Evolutionary conservation across 1,140 invertebrate genomes (phyloP), one percentile per base, ranked within the genome.

Genomic region (Pachyrhynchus sulphureomaculatus): DNA sequence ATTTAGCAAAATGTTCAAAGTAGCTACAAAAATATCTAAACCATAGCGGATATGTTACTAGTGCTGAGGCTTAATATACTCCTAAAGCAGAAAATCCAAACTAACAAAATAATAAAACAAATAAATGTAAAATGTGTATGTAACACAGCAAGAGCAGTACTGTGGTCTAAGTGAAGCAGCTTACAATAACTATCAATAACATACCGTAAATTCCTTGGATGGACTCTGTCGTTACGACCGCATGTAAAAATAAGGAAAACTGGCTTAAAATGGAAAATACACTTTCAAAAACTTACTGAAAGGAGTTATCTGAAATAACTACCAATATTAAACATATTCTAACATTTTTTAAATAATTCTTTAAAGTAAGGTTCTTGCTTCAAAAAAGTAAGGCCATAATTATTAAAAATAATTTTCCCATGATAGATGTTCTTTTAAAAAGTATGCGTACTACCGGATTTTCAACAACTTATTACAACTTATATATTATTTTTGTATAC

Each of bases 181-280:
- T 42, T 23, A 20, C 20, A 13, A n/a, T 6, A 26, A 23, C 2
- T 29, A 44, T 45, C 49, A 47, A 32, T 67, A 71, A 75, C 73
- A 64, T 75, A 76, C 73, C 73, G 75, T 72, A 60, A 76, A 76
- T 64, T 76, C 73, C 58, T 72, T 75, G 42, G 73, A 67, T 18
- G 75, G 75, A 67, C 73, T 75, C 71, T 73, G 67, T 33, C 37
- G 64, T 48, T 63, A 26, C n/a, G 64, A 63, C 52, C 45, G 70
- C 72, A 71, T 74, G 70, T 71, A 72, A 73, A 72, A 71, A 62
- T 54, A 70, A 67, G 49, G 61, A 61, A 63, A 62, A 44, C 44
- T 64, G 32, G 37, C 56, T 57, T 66, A 61, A 66, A 49, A 47
- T 56, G 36, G 23, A 18, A 52, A 26, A 37, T 32, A 1, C 17